Evolutionary conservation across 2,888 invertebrate genomes (phyloP).

Genomic region (Cephus pygmeus): DNA sequence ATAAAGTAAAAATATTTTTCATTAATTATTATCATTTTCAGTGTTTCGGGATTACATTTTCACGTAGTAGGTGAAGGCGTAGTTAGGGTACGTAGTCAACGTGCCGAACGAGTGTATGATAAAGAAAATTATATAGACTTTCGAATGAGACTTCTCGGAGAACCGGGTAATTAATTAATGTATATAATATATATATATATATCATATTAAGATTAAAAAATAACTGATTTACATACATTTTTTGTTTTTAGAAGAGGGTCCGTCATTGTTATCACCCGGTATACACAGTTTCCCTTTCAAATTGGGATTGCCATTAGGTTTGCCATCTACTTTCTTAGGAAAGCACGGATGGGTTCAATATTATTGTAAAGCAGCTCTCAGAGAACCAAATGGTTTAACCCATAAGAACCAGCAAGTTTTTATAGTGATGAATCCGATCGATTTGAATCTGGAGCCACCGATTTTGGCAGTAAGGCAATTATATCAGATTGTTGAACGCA

Average conservation of each 20-base stretch:
- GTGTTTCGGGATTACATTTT: slow-evolving; percentile 84
- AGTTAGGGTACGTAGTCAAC: slow-evolving; percentile 84
- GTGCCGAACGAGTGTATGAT: slow-evolving; percentile 88
- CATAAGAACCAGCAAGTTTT: slow-evolving; percentile 98
- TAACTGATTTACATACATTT: not conserved
- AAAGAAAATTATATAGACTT: slow-evolving; percentile 96
- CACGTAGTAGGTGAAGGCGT: slow-evolving; percentile 96
- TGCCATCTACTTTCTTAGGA: slow-evolving; percentile 93
- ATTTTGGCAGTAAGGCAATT: slow-evolving; percentile 81
- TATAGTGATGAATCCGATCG: slow-evolving; percentile 96
- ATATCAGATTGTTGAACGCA: slow-evolving; percentile 17
- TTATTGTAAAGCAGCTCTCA: slow-evolving; percentile 89
- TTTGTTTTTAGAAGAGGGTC: slow-evolving; percentile 76
- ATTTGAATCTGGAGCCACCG: slow-evolving; percentile 89
- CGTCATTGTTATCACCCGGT: slow-evolving; percentile 87
- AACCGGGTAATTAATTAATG: slow-evolving; percentile 72
- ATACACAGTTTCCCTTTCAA: slow-evolving; percentile 97
- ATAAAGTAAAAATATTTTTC: not conserved
- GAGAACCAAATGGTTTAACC: slow-evolving; percentile 89
- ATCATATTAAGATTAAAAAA: not conserved
- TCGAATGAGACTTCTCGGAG: slow-evolving; percentile 90
- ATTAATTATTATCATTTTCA: slow-evolving; percentile 20
- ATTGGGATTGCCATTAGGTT: slow-evolving; percentile 86
- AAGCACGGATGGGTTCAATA: slow-evolving; percentile 97
- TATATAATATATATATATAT: not conserved